These are phyloP conservation scores for Platypus cylindrus DNA, from an alignment of 2,888 invertebrate genomes.

Conservation along the genomic window DNA sequence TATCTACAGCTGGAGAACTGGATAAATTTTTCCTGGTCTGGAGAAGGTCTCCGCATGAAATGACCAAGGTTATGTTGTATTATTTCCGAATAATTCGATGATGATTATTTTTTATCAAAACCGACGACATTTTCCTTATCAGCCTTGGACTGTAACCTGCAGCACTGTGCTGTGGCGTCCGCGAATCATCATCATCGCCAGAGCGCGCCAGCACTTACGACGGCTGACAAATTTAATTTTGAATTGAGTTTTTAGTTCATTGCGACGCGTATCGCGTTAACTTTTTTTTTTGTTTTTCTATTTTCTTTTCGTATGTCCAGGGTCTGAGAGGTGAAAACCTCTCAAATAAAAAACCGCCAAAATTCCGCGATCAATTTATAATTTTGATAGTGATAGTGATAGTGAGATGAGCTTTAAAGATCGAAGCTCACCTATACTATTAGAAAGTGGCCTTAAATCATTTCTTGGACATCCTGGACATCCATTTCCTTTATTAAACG, in stretches of 20 bases:
- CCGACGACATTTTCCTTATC: slow-evolving; percentile 26
- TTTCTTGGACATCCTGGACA: slow-evolving; percentile 74
- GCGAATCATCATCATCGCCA: slow-evolving; percentile 21
- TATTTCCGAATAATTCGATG: too few species aligned
- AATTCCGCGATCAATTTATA: slow-evolving; percentile 35
- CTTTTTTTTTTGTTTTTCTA: slow-evolving; percentile 14
- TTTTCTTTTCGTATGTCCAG: slow-evolving; percentile 17
- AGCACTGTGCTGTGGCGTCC: slow-evolving; percentile 23
- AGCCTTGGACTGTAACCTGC: slow-evolving; percentile 35
- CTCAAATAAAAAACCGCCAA: slow-evolving; percentile 29
- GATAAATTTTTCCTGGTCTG: neutral
- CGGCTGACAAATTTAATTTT: slow-evolving; percentile 33
- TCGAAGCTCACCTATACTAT: slow-evolving; percentile 71
- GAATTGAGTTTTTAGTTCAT: slow-evolving; percentile 28
- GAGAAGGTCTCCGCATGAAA: slow-evolving; percentile 3
- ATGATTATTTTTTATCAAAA: slow-evolving; percentile 19
- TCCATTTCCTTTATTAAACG: slow-evolving; percentile 66
- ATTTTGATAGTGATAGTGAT: slow-evolving; percentile 35
- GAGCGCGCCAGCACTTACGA: slow-evolving; percentile 33
- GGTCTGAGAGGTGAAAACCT: slow-evolving; percentile 24
- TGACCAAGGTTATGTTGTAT: slow-evolving; percentile 15
- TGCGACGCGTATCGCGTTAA: slow-evolving; percentile 14
- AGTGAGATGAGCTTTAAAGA: slow-evolving; percentile 83
- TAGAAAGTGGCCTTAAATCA: slow-evolving; percentile 78
- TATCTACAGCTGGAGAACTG: slow-evolving; percentile 11